Evolutionary conservation across 2,797 vertebrate species (phyloP), one percentile per base, ranked within the genome.

Genomic region (Poeciliopsis paucimaculata): DNA sequence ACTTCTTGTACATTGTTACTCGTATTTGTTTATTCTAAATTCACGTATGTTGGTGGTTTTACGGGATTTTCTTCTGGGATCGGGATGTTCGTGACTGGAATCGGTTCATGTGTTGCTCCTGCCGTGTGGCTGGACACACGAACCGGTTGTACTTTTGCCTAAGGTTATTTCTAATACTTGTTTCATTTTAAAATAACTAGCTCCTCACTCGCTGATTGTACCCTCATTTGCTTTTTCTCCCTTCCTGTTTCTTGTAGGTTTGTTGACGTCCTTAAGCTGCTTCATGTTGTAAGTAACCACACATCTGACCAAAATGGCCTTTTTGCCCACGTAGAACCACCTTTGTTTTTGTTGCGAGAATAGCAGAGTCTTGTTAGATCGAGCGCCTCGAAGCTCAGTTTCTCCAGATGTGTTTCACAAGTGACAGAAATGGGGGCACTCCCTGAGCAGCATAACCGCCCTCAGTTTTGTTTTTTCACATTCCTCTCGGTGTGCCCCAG

Each of bases 231-330:
- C 68, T 75, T 2, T 15, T 70, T 76, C 16, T 45, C 41, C n/a
- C 0, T 49, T 43, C 28, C 20, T 80, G 87, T 28, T 80, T 90
- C 90, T 94, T 90, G 53, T 87, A 99, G 98, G 93, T 99, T 99
- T 96, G 98, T 99, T 86, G 97, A 98, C 68, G 98, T 97, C 81
- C 96, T 99, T 88, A 99, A 98, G 93, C 97, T 99, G 85, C 96
- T 99, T 81, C 97, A 99, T 90, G 97, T 99, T 84, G 98, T 99
- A 95, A 99, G 98, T 98, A 96, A 84, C 34, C 43, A 11, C 60
- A 72, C 64, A 47, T 73, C 11, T 53, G 64, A 47, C 26, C 43
- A 4, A 81, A 74, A 51, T 31, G 5, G 16, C n/a, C 77, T 78
- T 62, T 8, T 15, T 45, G 72, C 66, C 78, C 71, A 49, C 23